Evolutionary conservation across 2,888 invertebrate genomes (phyloP), one percentile per base, ranked within the genome.

Genomic region (Drosophila rellima): DNA sequence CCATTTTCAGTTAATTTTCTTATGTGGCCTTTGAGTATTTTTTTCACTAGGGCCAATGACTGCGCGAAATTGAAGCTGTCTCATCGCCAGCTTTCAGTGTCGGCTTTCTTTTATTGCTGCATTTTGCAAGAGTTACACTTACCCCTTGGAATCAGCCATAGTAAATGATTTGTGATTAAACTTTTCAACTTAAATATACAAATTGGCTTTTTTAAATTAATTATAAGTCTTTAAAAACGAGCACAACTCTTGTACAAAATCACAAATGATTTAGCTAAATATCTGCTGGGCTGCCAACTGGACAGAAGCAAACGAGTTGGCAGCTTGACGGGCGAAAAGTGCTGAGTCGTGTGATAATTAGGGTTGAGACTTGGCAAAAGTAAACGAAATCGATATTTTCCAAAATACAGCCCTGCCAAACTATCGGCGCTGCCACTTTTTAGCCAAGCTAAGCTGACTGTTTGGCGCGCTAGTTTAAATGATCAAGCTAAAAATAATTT

Each of bases 81-180:
- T 68, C 74, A 71, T 59, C 70, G 74, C 63, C 59, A 39, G 63
- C 70, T 45, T 48, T 44, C 1, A 15, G 69, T 77, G 89, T 88
- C 90, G 89, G 90, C 91, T 68, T 88, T 85, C 64, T 40, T 50
- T 62, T 64, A 18, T 5, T 26, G 26, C 31, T 42, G 44, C 23
- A 61, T 60, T 45, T 54, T 51, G 26, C 23, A 42, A 20, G 17
- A 48, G 47, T 54, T 74, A 69, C 60, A 92, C 92, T 92, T 88
- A 92, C 92, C 92, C 91, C 70, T 92, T 92, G 26, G 92, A 90
- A 76, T 92, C 92, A 74, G 92, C 92, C 92, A 92, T 92, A 50
- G 56, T 83, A 72, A 64, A 65, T 35, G 76, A 74, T 61, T 75
- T 67, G 74, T 77, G 63, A 47, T 78, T 42, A 54, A 71, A 90